These are phyloP conservation scores for Drosophila birchii DNA, from an alignment of 2,888 invertebrate genomes.

Conservation along the genomic window DNA sequence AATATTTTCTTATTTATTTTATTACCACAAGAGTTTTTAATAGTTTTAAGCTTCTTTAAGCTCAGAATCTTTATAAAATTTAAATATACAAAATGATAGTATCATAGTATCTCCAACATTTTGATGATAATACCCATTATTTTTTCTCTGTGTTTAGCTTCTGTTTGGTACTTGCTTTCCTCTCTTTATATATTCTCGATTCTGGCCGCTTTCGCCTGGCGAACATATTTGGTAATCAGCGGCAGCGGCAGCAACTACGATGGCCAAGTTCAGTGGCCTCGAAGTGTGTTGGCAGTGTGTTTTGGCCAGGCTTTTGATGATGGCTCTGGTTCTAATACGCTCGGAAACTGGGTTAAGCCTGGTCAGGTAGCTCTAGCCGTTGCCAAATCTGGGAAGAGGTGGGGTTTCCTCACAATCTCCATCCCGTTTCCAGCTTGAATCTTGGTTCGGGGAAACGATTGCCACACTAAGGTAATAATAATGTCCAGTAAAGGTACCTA, in stretches of 20 bases:
- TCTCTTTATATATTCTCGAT: conserved; percentile 20
- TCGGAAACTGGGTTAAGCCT: conserved; percentile 75
- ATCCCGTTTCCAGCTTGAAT: conserved; percentile 4
- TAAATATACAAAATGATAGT: not conserved
- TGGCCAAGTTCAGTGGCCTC: conserved; percentile 79
- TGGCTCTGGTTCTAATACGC: conserved; percentile 39
- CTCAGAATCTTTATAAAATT: not conserved
- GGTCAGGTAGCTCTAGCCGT: conserved; percentile 35
- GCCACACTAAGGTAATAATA: conserved; percentile 23
- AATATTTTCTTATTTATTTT: too few species aligned
- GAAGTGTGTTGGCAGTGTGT: conserved; percentile 67
- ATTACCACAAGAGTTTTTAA: too few species aligned
- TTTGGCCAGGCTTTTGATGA: conserved; percentile 29
- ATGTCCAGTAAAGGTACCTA: conserved; percentile 3
- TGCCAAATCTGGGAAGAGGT: conserved; percentile 17
- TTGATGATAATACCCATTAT: not conserved
- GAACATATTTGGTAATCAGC: conserved; percentile 73
- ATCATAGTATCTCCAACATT: not conserved
- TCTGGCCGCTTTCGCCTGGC: conserved; percentile 71
- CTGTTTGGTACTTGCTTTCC: conserved; percentile 11
- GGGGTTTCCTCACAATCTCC: conserved; percentile 5
- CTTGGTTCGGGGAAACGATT: conserved; percentile 31
- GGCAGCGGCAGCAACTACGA: conserved; percentile 33
- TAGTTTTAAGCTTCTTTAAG: not conserved
- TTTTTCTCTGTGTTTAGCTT: not conserved